phyloP scores from a whole-genome alignment of 2,888 invertebrate species.

The Epinotia demarniana region DNA sequence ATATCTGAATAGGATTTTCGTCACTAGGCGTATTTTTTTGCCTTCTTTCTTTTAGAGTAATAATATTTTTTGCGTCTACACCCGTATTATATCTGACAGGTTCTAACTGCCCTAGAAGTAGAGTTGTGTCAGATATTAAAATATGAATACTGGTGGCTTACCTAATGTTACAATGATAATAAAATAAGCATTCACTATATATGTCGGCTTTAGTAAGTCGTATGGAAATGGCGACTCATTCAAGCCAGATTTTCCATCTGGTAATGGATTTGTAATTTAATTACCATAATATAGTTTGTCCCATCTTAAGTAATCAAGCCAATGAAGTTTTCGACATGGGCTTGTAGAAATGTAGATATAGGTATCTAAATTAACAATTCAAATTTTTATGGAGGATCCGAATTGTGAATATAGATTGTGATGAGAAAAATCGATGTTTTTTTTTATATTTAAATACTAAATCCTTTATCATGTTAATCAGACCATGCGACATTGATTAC shows the following conservation, averaged over 20 bases:
- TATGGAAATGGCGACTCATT: neutral
- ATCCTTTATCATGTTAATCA: neutral
- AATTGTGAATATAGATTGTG: conserved; percentile 9
- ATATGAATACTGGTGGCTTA: neutral
- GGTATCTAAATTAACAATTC: conserved; percentile 1
- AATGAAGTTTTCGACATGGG: neutral
- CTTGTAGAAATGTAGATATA: neutral
- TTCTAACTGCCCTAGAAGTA: too few relatives aligned
- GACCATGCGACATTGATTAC: neutral
- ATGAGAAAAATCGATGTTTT: conserved; percentile 6
- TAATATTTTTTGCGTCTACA: too few relatives aligned
- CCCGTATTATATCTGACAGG: too few relatives aligned
- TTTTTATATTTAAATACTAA: neutral
- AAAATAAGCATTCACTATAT: neutral
- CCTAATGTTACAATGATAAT: neutral
- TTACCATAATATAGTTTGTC: neutral
- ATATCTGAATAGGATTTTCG: too few relatives aligned
- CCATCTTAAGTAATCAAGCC: conserved; percentile 6
- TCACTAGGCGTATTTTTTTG: too few relatives aligned
- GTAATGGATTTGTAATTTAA: neutral
- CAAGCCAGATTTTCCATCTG: neutral
- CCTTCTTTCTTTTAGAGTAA: too few relatives aligned
- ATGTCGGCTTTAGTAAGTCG: neutral
- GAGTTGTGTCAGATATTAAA: too few relatives aligned
- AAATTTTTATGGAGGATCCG: conserved; percentile 4